phyloP scores from a whole-genome alignment of 2,113 vertebrate genomes.

The Xenotilapia caudafasciata region DNA sequence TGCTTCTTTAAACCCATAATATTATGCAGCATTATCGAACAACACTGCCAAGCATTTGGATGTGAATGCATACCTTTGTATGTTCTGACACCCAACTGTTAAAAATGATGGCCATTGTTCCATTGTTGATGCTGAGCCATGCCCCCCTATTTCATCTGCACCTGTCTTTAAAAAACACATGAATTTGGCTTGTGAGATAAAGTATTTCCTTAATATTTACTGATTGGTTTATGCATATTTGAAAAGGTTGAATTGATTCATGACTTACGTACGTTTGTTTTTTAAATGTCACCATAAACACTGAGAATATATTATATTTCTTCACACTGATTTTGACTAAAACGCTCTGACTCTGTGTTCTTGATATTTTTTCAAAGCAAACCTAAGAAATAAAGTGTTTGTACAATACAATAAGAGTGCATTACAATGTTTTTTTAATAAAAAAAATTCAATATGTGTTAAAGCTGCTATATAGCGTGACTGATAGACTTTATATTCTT shows the following conservation, averaged over 20 bases:
- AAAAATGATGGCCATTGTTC: not conserved
- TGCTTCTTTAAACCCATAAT: not conserved
- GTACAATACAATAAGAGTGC: not conserved
- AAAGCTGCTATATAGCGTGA: not conserved
- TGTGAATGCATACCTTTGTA: not conserved
- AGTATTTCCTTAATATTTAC: not conserved
- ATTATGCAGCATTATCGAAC: not conserved
- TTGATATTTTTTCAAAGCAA: not conserved
- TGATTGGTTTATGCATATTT: not conserved
- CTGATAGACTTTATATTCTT: not conserved
- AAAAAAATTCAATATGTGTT: not conserved
- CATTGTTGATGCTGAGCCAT: not conserved
- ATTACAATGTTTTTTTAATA: not conserved
- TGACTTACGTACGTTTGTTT: not conserved
- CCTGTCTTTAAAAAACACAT: not conserved
- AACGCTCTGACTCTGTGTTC: not conserved
- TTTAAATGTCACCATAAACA: not conserved
- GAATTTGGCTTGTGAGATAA: not conserved
- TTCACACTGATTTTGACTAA: not conserved
- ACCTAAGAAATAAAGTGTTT: not conserved
- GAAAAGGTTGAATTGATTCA: not conserved
- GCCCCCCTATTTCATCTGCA: not conserved
- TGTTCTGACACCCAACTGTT: not conserved
- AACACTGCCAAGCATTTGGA: not conserved
- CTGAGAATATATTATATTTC: not conserved